phyloP scores from a whole-genome alignment of 2,797 vertebrate genomes.

The Thalassophryne amazonica region DNA sequence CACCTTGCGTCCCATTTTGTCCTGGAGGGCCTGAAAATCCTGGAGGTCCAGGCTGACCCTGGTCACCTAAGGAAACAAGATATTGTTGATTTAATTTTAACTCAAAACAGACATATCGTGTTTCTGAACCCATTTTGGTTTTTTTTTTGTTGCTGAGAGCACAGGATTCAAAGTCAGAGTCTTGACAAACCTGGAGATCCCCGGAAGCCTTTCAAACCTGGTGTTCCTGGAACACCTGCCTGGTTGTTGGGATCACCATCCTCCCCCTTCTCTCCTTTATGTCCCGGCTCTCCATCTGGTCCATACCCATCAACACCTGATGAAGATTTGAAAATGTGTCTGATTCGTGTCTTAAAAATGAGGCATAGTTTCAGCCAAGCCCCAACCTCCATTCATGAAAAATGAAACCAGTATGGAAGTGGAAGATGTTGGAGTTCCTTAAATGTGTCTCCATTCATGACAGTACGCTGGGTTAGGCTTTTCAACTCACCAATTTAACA shows the following conservation, averaged over 20 bases:
- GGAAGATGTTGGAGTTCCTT: no score
- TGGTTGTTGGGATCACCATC: conserved; percentile 78
- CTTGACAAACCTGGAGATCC: conserved; percentile 81
- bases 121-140: background rate
- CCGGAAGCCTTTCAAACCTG: conserved; percentile 81
- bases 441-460: no score
- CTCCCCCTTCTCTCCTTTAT: conserved; percentile 82
- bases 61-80: conserved; percentile 75
- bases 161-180: background rate
- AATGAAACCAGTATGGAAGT: no score
- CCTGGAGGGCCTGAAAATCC: conserved; percentile 83
- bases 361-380: background rate
- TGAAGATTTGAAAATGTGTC: background rate
- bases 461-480: no score
- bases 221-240: conserved; percentile 75
- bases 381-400: no score
- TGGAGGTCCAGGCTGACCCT: conserved; percentile 76
- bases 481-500: no score
- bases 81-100: conserved; percentile 4
- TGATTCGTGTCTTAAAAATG: background rate
- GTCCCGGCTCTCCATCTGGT: conserved; percentile 78
- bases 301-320: conserved; percentile 83
- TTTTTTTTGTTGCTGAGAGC: background rate
- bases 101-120: background rate
- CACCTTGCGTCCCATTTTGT: conserved; percentile 73